phyloP scores from a whole-genome alignment of 2,797 vertebrate genomes.

The Coregonus suidteri region DNA sequence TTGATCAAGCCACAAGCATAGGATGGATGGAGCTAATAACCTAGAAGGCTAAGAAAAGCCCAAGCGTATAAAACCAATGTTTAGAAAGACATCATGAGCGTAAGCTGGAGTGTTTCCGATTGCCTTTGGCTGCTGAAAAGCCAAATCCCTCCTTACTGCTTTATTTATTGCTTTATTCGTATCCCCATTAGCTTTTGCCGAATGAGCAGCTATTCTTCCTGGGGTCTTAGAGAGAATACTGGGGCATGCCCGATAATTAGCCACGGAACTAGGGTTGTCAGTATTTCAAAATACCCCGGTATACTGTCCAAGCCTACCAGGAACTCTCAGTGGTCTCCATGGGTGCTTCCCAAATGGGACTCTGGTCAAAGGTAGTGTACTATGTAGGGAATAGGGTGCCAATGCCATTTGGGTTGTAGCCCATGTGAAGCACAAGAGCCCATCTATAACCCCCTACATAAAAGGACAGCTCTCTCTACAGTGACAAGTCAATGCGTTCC shows the following conservation, averaged over 20 bases:
- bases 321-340: not conserved
- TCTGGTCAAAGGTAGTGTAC: too few relatives aligned
- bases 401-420: too few relatives aligned
- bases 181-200: too few relatives aligned
- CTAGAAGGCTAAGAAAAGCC: not conserved
- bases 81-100: not conserved
- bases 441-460: slow-evolving; percentile 1
- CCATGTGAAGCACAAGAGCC: slow-evolving; percentile 10
- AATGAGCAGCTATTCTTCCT: too few relatives aligned
- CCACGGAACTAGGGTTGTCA: too few relatives aligned
- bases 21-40: not conserved
- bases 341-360: too few relatives aligned
- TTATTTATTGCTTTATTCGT: too few relatives aligned
- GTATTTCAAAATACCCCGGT: too few relatives aligned
- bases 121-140: not conserved
- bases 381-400: too few relatives aligned
- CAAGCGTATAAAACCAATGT: not conserved
- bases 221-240: not conserved
- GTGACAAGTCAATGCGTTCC: slow-evolving; percentile 14
- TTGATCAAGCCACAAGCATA: not conserved
- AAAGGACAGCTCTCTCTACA: not conserved
- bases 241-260: not conserved
- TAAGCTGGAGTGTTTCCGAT: not conserved
- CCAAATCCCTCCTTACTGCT: not conserved
- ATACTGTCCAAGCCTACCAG: not conserved